Conservation (phyloP, 2,888 invertebrate species). For the Perdita meconis region DNA sequence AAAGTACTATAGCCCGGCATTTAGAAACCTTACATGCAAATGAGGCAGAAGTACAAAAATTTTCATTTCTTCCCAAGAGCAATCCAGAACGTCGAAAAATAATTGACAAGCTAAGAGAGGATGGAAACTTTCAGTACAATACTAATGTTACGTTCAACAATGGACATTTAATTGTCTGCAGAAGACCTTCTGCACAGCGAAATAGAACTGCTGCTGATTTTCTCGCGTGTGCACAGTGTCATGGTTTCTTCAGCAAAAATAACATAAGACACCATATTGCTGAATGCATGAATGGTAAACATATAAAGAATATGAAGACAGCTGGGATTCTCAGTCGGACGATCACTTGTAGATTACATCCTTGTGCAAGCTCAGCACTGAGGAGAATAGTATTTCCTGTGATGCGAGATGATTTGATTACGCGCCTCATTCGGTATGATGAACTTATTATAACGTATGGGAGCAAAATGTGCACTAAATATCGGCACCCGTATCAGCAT, state of each 20-base stretch:
- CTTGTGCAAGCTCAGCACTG: slow-evolving; percentile 2
- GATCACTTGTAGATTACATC: slow-evolving; percentile 24
- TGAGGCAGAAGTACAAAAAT: background rate
- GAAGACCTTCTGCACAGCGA: background rate
- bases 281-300: background rate
- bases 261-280: slow-evolving; percentile 28
- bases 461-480: slow-evolving; percentile 27
- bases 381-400: slow-evolving; percentile 31
- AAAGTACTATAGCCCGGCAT: background rate
- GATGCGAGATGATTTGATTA: slow-evolving; percentile 23
- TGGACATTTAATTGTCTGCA: slow-evolving; percentile 1
- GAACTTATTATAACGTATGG: slow-evolving; percentile 26
- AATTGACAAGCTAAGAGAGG: background rate
- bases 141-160: background rate
- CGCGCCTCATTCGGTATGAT: slow-evolving; percentile 29
- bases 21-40: background rate
- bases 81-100: background rate
- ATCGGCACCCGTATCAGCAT: slow-evolving; percentile 18
- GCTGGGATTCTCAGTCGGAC: slow-evolving; percentile 15
- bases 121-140: slow-evolving; percentile 10
- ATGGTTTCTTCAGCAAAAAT: slow-evolving; percentile 18
- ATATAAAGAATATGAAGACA: slow-evolving; percentile 4
- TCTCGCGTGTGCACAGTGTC: slow-evolving; percentile 2
- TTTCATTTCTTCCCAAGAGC: background rate
- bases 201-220: slow-evolving; percentile 6